Conservation (phyloP, 2,113 vertebrate genomes). For the Tetraodon nigroviridis region DNA sequence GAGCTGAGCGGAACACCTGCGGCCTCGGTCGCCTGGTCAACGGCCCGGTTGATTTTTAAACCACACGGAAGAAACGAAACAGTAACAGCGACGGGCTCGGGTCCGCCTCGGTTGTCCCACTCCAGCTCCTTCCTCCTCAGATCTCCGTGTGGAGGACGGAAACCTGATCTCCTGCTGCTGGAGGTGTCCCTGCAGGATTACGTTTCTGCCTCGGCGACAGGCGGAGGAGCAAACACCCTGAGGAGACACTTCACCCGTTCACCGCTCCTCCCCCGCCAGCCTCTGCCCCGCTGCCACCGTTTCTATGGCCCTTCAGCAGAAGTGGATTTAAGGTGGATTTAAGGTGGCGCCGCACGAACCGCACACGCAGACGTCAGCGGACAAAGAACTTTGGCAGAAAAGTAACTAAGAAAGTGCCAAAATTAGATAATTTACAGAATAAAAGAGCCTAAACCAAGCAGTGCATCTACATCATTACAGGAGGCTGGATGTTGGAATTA, state of each 20-base stretch:
- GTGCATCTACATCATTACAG: not conserved
- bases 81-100: slow-evolving; percentile 31
- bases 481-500: not conserved
- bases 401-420: too few relatives aligned
- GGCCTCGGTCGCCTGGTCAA: slow-evolving; percentile 28
- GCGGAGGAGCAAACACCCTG: slow-evolving; percentile 27
- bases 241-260: slow-evolving; percentile 60
- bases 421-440: not conserved
- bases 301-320: slow-evolving; percentile 35
- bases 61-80: slow-evolving; percentile 10
- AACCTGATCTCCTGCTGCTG: slow-evolving; percentile 26
- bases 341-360: not conserved
- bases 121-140: slow-evolving; percentile 2
- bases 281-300: slow-evolving; percentile 56
- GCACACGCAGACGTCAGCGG: not conserved
- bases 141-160: slow-evolving; percentile 2
- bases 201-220: slow-evolving; percentile 30
- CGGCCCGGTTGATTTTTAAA: slow-evolving; percentile 22
- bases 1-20: slow-evolving; percentile 53
- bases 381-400: too few relatives aligned
- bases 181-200: slow-evolving; percentile 26
- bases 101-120: slow-evolving; percentile 8
- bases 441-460: not conserved
- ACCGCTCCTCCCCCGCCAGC: slow-evolving; percentile 63
- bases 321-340: slow-evolving; percentile 57